Conservation (phyloP, 2,797 vertebrate species). For the Capromys pilorides region DNA sequence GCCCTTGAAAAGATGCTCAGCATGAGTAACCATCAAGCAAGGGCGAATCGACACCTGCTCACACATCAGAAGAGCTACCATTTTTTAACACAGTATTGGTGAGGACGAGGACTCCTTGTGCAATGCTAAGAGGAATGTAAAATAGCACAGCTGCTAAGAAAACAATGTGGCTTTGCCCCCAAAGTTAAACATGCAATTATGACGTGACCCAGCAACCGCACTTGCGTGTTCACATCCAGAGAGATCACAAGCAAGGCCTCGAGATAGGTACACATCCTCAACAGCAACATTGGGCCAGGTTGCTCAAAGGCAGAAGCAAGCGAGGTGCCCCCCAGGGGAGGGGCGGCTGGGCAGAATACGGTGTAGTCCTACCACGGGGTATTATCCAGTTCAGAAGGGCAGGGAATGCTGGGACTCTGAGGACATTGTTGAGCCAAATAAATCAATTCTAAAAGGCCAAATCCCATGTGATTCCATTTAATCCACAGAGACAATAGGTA, state of each 20-base stretch:
- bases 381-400: neutral
- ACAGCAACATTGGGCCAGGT: neutral
- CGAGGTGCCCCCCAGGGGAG: neutral
- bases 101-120: neutral
- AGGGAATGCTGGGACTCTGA: neutral
- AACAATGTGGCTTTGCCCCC: neutral
- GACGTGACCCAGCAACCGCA: neutral
- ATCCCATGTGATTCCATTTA: neutral
- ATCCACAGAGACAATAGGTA: neutral
- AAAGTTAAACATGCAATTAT: neutral
- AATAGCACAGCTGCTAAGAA: neutral
- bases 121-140: neutral
- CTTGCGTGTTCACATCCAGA: neutral
- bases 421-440: constrained; percentile 4
- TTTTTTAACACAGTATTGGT: neutral
- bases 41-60: neutral
- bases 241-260: neutral
- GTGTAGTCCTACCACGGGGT: neutral
- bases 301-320: neutral
- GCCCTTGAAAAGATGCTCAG: neutral
- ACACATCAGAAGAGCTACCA: neutral
- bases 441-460: neutral
- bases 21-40: neutral
- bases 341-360: neutral
- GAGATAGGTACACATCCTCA: neutral